These are phyloP conservation scores for Picus viridis DNA, from an alignment of 2,797 vertebrate genomes.

Conservation along the genomic window DNA sequence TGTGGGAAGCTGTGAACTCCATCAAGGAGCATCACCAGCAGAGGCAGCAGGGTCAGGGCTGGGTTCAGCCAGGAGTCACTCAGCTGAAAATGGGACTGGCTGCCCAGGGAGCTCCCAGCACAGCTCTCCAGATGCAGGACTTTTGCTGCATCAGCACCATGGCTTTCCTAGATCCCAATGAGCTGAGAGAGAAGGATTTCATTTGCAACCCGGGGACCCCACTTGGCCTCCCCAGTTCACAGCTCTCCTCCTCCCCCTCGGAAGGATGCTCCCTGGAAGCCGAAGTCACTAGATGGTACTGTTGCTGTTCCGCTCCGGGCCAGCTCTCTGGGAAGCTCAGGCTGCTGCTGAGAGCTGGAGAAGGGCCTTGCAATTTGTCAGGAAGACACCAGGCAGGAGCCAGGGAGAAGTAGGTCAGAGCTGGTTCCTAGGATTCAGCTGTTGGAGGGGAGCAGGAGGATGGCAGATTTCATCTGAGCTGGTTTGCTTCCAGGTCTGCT, in stretches of 20 bases:
- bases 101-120: neutral
- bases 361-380: neutral
- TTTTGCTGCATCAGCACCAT: neutral
- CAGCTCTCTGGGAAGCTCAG: neutral
- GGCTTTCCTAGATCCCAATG: neutral
- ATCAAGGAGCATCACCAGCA: neutral
- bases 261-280: neutral
- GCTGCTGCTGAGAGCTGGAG: neutral
- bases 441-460: neutral
- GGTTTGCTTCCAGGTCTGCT: neutral
- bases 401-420: conserved; percentile 47
- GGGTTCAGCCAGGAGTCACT: conserved; percentile 5
- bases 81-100: neutral
- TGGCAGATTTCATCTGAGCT: neutral
- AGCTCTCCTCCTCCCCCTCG: neutral
- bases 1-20: neutral
- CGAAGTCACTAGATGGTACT: conserved; percentile 54
- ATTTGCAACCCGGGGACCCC: neutral
- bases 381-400: neutral
- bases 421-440: neutral
- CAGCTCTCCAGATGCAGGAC: neutral
- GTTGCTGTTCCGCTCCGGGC: conserved; percentile 37
- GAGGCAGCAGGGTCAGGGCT: conserved; percentile 51
- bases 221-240: neutral
- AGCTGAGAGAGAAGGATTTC: neutral